These are phyloP conservation scores for Labia minor DNA, from an alignment of 2,888 invertebrate species.

Conservation along the genomic window DNA sequence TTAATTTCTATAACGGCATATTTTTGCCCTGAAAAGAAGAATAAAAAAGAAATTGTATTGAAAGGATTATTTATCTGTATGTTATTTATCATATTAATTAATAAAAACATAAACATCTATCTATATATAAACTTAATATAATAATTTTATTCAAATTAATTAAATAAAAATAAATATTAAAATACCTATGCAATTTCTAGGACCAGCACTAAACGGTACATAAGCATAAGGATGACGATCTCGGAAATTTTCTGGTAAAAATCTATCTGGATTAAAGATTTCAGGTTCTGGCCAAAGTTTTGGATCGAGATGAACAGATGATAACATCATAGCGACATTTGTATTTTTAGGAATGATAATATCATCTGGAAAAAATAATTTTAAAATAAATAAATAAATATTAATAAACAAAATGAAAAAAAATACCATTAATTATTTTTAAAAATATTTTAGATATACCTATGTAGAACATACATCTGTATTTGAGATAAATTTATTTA, in stretches of 20 bases:
- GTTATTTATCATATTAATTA: no score
- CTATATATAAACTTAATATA: no score
- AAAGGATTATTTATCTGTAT: no score
- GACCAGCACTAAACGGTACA: constrained; percentile 36
- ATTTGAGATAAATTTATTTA: no score
- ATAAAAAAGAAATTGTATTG: neutral
- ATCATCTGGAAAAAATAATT: constrained; percentile 24
- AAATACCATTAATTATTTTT: no score
- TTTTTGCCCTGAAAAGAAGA: neutral
- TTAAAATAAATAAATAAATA: no score
- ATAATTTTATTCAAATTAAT: neutral
- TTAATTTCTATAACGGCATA: neutral
- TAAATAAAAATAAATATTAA: neutral
- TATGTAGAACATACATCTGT: no score
- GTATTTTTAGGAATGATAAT: constrained; percentile 34
- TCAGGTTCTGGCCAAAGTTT: constrained; percentile 40
- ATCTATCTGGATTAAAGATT: constrained; percentile 41
- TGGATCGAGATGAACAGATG: constrained; percentile 39
- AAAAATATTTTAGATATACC: no score
- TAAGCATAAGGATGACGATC: constrained; percentile 37
- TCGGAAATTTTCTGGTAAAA: constrained; percentile 36
- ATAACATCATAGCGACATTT: constrained; percentile 33
- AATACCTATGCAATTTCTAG: constrained; percentile 34
- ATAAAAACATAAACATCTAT: no score
- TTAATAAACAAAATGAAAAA: no score